phyloP scores from a whole-genome alignment of 2,113 vertebrate genomes.

The Saimiri boliviensis region DNA sequence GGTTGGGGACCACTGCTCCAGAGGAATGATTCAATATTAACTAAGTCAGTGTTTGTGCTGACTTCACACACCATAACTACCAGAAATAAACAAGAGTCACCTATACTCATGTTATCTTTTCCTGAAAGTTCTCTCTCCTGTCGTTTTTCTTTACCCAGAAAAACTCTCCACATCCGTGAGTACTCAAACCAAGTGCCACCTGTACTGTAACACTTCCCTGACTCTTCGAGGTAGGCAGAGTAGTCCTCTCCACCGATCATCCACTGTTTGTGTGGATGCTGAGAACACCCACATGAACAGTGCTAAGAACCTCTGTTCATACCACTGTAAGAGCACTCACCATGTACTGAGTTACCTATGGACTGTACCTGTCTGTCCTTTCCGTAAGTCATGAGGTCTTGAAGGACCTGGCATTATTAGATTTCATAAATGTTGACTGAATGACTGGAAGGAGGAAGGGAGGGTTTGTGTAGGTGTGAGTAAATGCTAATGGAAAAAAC shows the following conservation, averaged over 20 bases:
- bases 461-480: background rate
- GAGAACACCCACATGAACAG: too few relatives aligned
- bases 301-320: background rate
- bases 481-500: background rate
- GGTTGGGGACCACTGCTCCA: background rate
- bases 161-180: background rate
- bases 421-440: background rate
- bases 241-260: background rate
- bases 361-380: background rate
- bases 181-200: background rate
- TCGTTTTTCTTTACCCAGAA: background rate
- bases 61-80: background rate
- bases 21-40: background rate
- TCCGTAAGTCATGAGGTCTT: background rate
- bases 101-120: background rate
- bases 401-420: background rate
- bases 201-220: background rate
- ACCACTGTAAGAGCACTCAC: background rate
- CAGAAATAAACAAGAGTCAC: background rate
- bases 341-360: background rate
- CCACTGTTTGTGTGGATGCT: too few relatives aligned
- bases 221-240: background rate
- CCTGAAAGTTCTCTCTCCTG: background rate
- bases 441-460: background rate
- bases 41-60: background rate